Evolutionary conservation across 2,113 vertebrate genomes (phyloP).

Genomic region (Hypomesus transpacificus): DNA sequence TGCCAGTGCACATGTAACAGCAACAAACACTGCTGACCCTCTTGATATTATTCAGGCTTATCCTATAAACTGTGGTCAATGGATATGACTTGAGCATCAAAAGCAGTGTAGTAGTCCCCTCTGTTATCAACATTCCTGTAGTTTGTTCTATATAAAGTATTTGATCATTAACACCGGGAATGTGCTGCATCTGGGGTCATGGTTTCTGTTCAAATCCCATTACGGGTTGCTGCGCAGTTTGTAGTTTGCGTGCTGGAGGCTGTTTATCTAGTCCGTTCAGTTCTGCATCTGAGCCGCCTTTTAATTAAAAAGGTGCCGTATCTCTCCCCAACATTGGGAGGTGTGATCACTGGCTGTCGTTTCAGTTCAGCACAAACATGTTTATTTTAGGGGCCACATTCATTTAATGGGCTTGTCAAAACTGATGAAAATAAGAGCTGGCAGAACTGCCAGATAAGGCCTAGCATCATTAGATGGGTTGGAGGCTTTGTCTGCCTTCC

Average conservation of each 20-base stretch:
- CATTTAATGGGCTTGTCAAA: constrained; percentile 72
- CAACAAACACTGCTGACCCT: too few relatives aligned
- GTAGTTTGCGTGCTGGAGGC: constrained; percentile 18
- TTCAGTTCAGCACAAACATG: constrained; percentile 65
- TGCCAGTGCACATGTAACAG: too few relatives aligned
- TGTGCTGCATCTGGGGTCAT: constrained; percentile 20
- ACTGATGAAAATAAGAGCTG: constrained; percentile 69
- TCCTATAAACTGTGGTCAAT: too few relatives aligned
- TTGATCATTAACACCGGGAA: constrained; percentile 31
- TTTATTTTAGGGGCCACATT: constrained; percentile 67
- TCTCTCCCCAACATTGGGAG: constrained; percentile 46
- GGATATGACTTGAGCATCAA: too few relatives aligned
- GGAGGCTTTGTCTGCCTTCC: constrained; percentile 49
- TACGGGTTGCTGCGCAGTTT: background rate
- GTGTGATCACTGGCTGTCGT: constrained; percentile 69
- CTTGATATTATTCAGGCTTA: too few relatives aligned
- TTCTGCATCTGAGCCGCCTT: constrained; percentile 19
- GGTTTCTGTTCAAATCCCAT: constrained; percentile 8
- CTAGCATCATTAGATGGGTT: constrained; percentile 60
- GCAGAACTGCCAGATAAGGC: constrained; percentile 62
- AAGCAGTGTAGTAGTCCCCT: too few relatives aligned
- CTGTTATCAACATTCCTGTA: constrained; percentile 1
- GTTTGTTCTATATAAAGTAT: constrained; percentile 8
- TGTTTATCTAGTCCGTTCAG: constrained; percentile 40
- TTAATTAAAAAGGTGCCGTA: constrained; percentile 59